phyloP scores from a whole-genome alignment of 2,797 vertebrate genomes.

The Platalea minor region DNA sequence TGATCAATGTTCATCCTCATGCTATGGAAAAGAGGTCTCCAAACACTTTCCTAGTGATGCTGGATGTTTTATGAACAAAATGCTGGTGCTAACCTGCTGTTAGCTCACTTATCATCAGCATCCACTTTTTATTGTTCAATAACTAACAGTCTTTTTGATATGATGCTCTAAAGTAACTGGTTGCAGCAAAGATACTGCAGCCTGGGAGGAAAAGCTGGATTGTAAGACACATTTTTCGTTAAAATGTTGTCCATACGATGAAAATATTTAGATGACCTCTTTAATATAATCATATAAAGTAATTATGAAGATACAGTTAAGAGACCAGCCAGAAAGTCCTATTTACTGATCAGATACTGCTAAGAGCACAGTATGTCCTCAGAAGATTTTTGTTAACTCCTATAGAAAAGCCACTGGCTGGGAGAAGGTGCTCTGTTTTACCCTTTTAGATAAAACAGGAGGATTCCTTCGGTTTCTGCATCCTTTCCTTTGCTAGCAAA shows the following conservation, averaged over 20 bases:
- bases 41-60: neutral
- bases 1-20: neutral
- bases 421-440: neutral
- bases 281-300: neutral
- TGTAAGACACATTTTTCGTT: neutral
- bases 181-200: neutral
- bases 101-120: neutral
- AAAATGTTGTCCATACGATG: neutral
- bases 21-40: neutral
- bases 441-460: neutral
- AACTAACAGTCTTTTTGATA: neutral
- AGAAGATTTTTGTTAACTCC: neutral
- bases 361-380: neutral
- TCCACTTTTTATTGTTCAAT: neutral
- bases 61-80: neutral
- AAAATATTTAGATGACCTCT: neutral
- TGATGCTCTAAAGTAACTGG: neutral
- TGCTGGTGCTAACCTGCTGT: neutral
- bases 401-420: neutral
- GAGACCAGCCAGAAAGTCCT: neutral
- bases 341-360: neutral
- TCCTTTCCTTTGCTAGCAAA: neutral
- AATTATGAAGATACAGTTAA: neutral
- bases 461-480: neutral
- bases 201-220: neutral